These are phyloP conservation scores for Corynorhinus townsendii DNA, from an alignment of 2,113 vertebrate genomes.

Conservation along the genomic window DNA sequence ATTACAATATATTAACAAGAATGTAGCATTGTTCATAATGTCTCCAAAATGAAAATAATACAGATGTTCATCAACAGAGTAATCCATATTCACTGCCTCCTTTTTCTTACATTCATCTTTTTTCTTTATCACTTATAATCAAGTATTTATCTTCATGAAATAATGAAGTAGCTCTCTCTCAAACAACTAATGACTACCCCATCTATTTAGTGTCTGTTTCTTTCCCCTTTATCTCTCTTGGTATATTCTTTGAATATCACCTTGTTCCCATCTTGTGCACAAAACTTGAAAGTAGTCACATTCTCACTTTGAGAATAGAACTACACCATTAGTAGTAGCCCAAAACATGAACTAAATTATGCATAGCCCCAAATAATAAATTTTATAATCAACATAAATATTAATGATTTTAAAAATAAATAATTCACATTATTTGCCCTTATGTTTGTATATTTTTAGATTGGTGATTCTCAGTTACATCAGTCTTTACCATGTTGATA, in stretches of 20 bases:
- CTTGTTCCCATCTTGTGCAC: background rate
- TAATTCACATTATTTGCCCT: background rate
- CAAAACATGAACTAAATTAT: conserved; percentile 19
- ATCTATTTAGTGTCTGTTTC: background rate
- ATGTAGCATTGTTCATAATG: background rate
- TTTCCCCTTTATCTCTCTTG: background rate
- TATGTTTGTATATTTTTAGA: background rate
- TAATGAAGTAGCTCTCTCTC: background rate
- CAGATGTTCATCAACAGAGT: background rate
- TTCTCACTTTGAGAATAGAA: conserved; percentile 5
- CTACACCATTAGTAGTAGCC: background rate
- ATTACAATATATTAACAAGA: background rate
- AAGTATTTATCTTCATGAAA: background rate
- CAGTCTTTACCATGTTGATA: background rate
- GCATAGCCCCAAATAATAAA: background rate
- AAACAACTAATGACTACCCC: background rate
- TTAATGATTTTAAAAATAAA: conserved; percentile 18
- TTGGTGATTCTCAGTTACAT: background rate
- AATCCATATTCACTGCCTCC: background rate
- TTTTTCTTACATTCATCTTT: background rate
- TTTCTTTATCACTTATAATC: background rate
- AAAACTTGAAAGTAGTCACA: background rate
- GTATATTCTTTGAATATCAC: background rate
- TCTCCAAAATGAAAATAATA: background rate
- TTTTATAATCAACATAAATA: background rate